A percentile compares a stretch with the other conserved stretches of the same genome.
These are phyloP conservation scores for Pectinophora gossypiella DNA, from an alignment of 1,140 invertebrate genomes.

Conservation along the genomic window DNA sequence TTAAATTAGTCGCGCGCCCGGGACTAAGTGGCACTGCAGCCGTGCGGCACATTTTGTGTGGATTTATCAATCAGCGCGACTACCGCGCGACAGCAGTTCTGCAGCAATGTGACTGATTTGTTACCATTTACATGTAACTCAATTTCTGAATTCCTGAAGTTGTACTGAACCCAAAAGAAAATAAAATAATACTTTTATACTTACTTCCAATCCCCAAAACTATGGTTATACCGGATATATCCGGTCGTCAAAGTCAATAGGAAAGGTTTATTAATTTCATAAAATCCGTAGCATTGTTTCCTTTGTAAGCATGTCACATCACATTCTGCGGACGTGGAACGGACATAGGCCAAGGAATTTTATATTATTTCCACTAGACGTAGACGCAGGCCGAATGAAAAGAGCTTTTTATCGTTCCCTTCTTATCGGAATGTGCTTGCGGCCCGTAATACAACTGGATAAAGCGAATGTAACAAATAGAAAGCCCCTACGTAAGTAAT, in stretches of 20 bases:
- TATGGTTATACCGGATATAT: no score
- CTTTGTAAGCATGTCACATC: neutral
- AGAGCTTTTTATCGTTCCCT: neutral
- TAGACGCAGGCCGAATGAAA: conserved; percentile 2
- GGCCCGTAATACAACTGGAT: conserved; percentile 12
- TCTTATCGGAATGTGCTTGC: conserved; percentile 3
- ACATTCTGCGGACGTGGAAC: neutral
- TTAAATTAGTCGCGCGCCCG: no score
- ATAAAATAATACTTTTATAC: no score
- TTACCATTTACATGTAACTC: no score
- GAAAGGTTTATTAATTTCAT: neutral
- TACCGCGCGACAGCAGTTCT: no score
- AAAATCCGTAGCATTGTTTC: neutral
- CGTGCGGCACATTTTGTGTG: no score
- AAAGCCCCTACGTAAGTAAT: conserved; percentile 13
- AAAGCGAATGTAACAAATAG: conserved; percentile 14
- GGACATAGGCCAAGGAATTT: neutral
- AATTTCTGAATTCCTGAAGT: no score
- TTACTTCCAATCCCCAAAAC: no score
- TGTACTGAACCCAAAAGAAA: no score
- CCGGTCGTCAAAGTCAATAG: neutral
- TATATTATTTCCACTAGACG: neutral
- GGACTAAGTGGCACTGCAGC: no score
- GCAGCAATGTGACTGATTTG: no score
- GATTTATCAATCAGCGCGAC: no score